Evolutionary conservation across 2,113 vertebrate species (phyloP).

Genomic region (Indicator maculatus): DNA sequence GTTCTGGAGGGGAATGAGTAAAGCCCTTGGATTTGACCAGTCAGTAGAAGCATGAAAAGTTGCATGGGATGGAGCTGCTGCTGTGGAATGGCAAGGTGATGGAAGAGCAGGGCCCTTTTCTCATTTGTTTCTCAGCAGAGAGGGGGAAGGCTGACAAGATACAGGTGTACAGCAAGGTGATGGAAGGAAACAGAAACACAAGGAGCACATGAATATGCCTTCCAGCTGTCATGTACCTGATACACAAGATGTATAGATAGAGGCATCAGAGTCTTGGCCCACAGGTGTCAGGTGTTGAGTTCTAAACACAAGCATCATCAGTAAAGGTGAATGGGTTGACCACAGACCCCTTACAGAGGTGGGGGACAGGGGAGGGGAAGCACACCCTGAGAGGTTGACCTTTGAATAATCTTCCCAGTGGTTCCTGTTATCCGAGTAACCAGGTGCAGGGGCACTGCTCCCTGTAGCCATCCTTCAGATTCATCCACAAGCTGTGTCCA

Average conservation of each 20-base stretch:
- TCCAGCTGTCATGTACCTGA: background rate
- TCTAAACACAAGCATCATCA: background rate
- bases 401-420: background rate
- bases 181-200: background rate
- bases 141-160: background rate
- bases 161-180: background rate
- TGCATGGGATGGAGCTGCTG: slow-evolving; percentile 18
- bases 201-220: background rate
- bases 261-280: background rate
- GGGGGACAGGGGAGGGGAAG: background rate
- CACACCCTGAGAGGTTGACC: background rate
- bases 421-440: background rate
- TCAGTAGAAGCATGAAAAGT: slow-evolving; percentile 34
- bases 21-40: slow-evolving; percentile 35
- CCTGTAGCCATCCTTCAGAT: background rate
- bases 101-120: background rate
- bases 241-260: too few species aligned
- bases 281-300: background rate
- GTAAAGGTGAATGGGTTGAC: background rate
- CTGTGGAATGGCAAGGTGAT: slow-evolving; percentile 27
- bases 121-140: slow-evolving; percentile 16
- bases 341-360: too few species aligned
- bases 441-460: background rate
- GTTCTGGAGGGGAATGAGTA: background rate
- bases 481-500: background rate